These are phyloP conservation scores for Lasioglossum zephyrum DNA, from an alignment of 2,888 invertebrate species.

Conservation along the genomic window DNA sequence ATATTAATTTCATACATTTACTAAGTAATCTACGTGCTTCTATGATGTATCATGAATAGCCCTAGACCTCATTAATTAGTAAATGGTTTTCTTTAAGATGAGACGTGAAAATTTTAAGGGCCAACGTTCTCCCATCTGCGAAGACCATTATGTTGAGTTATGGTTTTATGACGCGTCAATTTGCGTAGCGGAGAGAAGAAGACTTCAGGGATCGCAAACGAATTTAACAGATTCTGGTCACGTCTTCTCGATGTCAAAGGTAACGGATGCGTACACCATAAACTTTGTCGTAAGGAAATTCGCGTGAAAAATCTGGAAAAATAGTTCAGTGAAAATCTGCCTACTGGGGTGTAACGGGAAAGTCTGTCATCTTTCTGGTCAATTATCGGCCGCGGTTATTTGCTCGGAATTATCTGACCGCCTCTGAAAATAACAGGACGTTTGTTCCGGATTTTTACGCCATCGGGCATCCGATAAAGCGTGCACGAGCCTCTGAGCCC, in stretches of 20 bases:
- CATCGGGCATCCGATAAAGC: conserved; percentile 22
- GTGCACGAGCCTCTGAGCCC: not conserved
- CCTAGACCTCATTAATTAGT: not conserved
- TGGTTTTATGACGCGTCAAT: not conserved
- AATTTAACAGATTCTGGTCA: not conserved
- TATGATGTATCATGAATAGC: too few species aligned
- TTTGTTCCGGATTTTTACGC: conserved; percentile 36
- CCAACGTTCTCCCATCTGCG: not conserved
- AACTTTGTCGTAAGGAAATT: not conserved
- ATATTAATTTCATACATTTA: too few species aligned
- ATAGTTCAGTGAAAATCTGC: not conserved
- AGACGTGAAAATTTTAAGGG: not conserved
- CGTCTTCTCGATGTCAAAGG: not conserved
- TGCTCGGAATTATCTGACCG: conserved; percentile 17
- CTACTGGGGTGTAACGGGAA: not conserved
- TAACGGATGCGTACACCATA: not conserved
- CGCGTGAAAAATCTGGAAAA: not conserved
- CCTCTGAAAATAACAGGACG: conserved; percentile 31
- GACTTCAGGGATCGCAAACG: not conserved
- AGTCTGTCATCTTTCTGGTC: not conserved
- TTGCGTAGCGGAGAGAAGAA: not conserved
- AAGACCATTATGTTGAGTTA: not conserved
- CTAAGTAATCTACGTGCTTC: too few species aligned
- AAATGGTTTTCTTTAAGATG: not conserved
- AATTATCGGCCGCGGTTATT: conserved; percentile 9